Evolutionary conservation across 2,888 invertebrate genomes (phyloP), one percentile per base, ranked within the genome.

Genomic region (Didymodactylos carnosus): DNA sequence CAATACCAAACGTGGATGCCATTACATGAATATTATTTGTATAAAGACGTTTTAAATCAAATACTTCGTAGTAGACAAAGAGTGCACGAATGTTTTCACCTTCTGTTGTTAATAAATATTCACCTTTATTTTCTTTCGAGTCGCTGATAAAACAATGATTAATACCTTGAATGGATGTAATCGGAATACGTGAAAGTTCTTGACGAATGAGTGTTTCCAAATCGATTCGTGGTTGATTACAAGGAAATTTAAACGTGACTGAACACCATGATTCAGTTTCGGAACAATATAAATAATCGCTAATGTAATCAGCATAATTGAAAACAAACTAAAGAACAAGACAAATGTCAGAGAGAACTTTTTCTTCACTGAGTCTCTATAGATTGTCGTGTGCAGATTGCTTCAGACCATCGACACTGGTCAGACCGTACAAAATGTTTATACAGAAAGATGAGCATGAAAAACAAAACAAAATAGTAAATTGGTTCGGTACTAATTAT

Each of bases 1-100:
- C 98, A 77, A 98, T 92, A 0, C 98, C 98, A 80, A 94, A 98
- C 0, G 89, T 91, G 14, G 88, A 86, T 0, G 92, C 91, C 79
- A 98, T 89, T 2, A 89, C 88, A 80, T 94, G 92, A 76, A 98
- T 90, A 81, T 97, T 93, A 81, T 99, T 99, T 49, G 91, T 90
- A 83, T 94, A 93, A 1, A 95, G 82, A 76, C 87, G 87, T 79
- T 90, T 89, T 70, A 95, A 83, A 70, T 83, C 81, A 51, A 84
- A 77, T 5, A 91, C 80, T 73, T 89, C 85, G 72, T 88, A 86
- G 81, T 91, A 89, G 79, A 90, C 89, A 79, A 89, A 91, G 88
- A 98, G 83, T 82, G 88, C 88, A 71, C 88, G 85, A 73, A 97
- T 89, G 80, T 97, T 97, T 71, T 95, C 90, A 6, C 97, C 98